Evolutionary conservation across 1,140 invertebrate species (phyloP).

Genomic region (Caenorhabditis latens): DNA sequence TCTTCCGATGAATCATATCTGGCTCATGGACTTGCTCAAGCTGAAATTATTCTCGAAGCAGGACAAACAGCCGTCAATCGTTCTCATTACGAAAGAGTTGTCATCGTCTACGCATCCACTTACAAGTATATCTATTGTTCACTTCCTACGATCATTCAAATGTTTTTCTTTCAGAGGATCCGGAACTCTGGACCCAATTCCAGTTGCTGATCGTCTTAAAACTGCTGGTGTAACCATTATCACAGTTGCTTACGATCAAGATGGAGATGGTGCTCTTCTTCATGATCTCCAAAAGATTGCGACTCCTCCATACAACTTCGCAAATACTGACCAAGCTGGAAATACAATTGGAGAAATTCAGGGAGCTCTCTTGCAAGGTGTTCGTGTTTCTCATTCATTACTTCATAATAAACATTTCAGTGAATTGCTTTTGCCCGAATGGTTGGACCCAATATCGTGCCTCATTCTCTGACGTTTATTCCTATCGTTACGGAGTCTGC

Average conservation of each 20-base stretch:
- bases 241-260: constrained; percentile 18
- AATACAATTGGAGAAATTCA: constrained; percentile 27
- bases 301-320: background rate
- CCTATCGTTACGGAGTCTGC: constrained; percentile 21
- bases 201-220: constrained; percentile 24
- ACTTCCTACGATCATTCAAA: background rate
- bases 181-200: background rate
- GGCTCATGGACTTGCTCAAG: background rate
- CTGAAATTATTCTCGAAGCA: background rate
- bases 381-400: background rate
- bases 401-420: background rate
- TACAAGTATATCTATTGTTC: background rate
- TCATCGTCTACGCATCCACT: constrained; percentile 18
- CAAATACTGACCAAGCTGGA: background rate
- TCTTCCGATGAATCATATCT: constrained; percentile 12
- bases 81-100: constrained; percentile 13
- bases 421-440: constrained; percentile 19
- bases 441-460: constrained; percentile 3
- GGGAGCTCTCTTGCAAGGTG: constrained; percentile 10
- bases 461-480: background rate
- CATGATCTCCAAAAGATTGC: background rate
- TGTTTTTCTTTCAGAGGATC: constrained; percentile 12
- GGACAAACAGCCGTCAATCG: background rate
- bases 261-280: constrained; percentile 3
- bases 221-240: constrained; percentile 4